These are phyloP conservation scores for Cinclus mexicanus DNA, from an alignment of 2,113 vertebrate species.

Conservation along the genomic window DNA sequence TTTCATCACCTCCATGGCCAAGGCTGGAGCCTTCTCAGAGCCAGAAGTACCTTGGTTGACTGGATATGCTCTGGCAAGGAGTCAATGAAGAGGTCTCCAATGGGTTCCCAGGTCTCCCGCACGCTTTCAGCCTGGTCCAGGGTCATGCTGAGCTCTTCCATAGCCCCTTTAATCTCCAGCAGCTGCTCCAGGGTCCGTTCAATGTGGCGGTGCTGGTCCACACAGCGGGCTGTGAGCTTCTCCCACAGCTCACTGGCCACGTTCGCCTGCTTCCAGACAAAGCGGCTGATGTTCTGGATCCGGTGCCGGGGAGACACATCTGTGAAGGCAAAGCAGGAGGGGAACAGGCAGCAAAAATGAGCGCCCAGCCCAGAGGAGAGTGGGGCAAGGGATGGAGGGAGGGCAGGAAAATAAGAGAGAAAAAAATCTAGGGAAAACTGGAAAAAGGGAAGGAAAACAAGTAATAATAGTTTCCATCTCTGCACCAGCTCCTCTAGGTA, in stretches of 20 bases:
- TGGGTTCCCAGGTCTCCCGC: conserved; percentile 91
- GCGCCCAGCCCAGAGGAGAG: background rate
- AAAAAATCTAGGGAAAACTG: background rate
- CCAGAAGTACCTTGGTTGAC: conserved; percentile 85
- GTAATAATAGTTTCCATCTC: background rate
- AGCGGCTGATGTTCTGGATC: conserved; percentile 91
- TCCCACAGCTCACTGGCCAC: conserved; percentile 97
- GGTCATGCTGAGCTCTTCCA: conserved; percentile 86
- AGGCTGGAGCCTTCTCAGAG: background rate
- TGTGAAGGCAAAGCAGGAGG: conserved; percentile 32
- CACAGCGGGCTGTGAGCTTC: conserved; percentile 90
- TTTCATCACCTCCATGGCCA: background rate
- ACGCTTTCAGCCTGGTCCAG: conserved; percentile 91
- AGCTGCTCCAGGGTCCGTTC: conserved; percentile 91
- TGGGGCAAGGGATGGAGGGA: background rate
- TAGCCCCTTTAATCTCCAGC: conserved; percentile 88
- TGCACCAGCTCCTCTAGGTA: background rate
- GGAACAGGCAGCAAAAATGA: background rate
- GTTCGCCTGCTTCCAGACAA: conserved; percentile 96
- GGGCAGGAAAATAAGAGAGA: background rate
- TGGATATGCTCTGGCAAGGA: conserved; percentile 96
- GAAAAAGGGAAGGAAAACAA: background rate
- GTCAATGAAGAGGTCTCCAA: conserved; percentile 96
- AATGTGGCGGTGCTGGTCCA: conserved; percentile 94
- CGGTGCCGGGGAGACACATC: conserved; percentile 88